These are phyloP conservation scores for Rhagonycha fulva DNA, from an alignment of 2,888 invertebrate species.

Conservation along the genomic window DNA sequence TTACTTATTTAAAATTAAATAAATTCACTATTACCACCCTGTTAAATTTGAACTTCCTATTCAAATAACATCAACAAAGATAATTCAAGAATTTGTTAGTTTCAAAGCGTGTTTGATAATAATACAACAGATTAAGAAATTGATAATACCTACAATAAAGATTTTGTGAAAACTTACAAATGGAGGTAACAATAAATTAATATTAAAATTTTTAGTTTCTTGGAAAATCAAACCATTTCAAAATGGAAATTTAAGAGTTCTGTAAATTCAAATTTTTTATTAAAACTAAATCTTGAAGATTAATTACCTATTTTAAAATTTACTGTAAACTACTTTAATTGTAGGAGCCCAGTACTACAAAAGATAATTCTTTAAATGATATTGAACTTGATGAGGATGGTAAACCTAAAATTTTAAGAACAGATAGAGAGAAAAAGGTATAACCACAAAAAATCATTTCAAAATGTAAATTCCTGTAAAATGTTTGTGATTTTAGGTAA, in stretches of 20 bases:
- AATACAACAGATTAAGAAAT: too few relatives aligned
- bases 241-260: neutral
- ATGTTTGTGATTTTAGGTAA: constrained; percentile 39
- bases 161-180: neutral
- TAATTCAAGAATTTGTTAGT: neutral
- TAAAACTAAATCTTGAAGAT: neutral
- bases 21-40: neutral
- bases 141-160: neutral
- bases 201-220: neutral
- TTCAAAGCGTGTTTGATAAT: neutral
- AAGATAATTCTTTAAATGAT: neutral
- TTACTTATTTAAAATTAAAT: neutral
- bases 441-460: neutral
- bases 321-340: neutral
- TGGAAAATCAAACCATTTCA: neutral
- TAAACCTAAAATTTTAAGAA: neutral
- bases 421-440: constrained; percentile 42
- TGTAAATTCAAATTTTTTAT: neutral
- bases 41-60: neutral
- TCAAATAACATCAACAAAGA: neutral
- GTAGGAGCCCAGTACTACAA: neutral
- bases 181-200: neutral
- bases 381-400: neutral
- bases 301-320: neutral
- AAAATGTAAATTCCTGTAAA: neutral